These are phyloP conservation scores for Anticlea derivata DNA, from an alignment of 2,888 invertebrate genomes.

Conservation along the genomic window DNA sequence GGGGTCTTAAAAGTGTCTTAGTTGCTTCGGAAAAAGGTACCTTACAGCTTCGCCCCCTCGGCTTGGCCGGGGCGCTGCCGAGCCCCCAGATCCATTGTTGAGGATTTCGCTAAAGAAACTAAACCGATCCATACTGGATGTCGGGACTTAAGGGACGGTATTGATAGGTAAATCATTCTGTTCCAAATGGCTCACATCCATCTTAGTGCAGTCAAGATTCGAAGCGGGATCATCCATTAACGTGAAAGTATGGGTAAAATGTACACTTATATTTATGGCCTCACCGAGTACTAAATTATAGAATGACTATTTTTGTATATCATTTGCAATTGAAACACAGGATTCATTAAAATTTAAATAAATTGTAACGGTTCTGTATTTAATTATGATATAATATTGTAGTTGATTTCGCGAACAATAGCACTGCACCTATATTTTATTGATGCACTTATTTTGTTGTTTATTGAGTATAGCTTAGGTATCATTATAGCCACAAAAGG, in stretches of 20 bases:
- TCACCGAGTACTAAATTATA: slow-evolving; percentile 15
- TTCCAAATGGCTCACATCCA: slow-evolving; percentile 54
- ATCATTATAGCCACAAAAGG: no score
- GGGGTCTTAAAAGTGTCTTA: no score
- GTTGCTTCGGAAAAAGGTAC: no score
- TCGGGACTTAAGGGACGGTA: slow-evolving; percentile 30
- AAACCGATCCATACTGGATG: slow-evolving; percentile 23
- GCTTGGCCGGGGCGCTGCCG: no score
- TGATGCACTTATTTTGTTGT: slow-evolving; percentile 16
- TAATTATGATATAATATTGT: neutral
- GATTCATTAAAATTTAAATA: neutral
- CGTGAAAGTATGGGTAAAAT: slow-evolving; percentile 47
- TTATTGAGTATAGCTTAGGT: neutral
- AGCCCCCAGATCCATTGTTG: slow-evolving; percentile 15
- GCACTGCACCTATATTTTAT: no score
- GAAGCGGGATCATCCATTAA: slow-evolving; percentile 53
- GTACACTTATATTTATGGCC: slow-evolving; percentile 43
- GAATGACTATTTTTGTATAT: slow-evolving; percentile 18
- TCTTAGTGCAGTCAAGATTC: slow-evolving; percentile 54
- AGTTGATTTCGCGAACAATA: slow-evolving; percentile 13
- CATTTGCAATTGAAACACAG: slow-evolving; percentile 3
- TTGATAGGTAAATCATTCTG: slow-evolving; percentile 44
- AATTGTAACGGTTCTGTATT: neutral
- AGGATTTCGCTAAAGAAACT: slow-evolving; percentile 16
- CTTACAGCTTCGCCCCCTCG: no score